These are phyloP conservation scores for Bergia puertoricense DNA, from an alignment of 92 coral and sea anemone genomes.

Conservation along the genomic window DNA sequence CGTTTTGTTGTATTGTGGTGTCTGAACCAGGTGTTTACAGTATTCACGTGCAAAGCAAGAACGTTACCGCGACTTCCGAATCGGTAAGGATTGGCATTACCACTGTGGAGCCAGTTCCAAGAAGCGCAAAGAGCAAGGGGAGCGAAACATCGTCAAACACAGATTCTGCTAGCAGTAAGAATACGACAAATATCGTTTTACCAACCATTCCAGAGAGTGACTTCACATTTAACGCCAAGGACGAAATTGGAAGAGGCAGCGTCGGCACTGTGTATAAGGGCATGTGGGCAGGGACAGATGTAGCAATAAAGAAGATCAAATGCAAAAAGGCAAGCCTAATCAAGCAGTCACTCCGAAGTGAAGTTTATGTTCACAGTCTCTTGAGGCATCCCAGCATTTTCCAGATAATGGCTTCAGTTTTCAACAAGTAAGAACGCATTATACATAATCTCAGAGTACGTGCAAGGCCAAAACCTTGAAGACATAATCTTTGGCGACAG, in stretches of 20 bases:
- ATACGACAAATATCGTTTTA: slow-evolving; percentile 1
- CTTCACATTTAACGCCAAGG: slow-evolving; percentile 21
- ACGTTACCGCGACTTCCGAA: slow-evolving; percentile 7
- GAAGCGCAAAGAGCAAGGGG: background rate
- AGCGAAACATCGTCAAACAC: background rate
- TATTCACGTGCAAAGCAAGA: slow-evolving; percentile 18
- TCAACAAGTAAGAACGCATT: slow-evolving; percentile 1
- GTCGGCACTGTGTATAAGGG: slow-evolving; percentile 39
- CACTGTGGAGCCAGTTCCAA: slow-evolving; percentile 13
- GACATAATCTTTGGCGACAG: slow-evolving; percentile 9
- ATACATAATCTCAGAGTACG: slow-evolving; percentile 17
- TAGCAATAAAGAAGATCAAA: slow-evolving; percentile 42
- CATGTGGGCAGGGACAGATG: slow-evolving; percentile 40
- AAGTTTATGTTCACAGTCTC: slow-evolving; percentile 35
- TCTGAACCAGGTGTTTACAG: slow-evolving; percentile 16
- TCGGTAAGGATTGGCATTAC: slow-evolving; percentile 2
- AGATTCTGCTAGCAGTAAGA: background rate
- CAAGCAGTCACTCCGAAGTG: slow-evolving; percentile 20
- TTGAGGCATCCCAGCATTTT: slow-evolving; percentile 36
- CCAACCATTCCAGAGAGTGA: slow-evolving; percentile 31
- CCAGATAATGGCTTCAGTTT: slow-evolving; percentile 29
- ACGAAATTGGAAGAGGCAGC: slow-evolving; percentile 41
- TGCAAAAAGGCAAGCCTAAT: slow-evolving; percentile 30
- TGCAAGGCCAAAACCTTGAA: slow-evolving; percentile 25
- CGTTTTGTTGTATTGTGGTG: slow-evolving; percentile 23